A percentile compares a stretch with the other conserved stretches of the same genome.
Evolutionary conservation across 2,797 vertebrate genomes (phyloP).

Genomic region (Pteronotus mesoamericanus): DNA sequence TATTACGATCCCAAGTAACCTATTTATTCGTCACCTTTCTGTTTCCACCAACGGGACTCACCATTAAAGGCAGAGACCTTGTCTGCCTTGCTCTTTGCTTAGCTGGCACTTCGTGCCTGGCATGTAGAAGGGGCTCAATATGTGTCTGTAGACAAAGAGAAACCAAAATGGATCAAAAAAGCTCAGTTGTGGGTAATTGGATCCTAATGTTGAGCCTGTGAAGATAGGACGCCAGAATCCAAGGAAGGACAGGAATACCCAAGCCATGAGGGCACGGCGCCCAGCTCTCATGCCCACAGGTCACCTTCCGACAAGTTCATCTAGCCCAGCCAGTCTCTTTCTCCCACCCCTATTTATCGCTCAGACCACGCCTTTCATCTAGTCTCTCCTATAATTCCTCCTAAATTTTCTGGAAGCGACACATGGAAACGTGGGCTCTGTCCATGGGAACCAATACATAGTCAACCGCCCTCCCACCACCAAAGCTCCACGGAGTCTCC

Average conservation of each 20-base stretch:
- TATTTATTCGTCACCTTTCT: not conserved
- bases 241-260: not conserved
- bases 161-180: not conserved
- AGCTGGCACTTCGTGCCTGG: not conserved
- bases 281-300: not conserved
- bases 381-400: slow-evolving; percentile 6
- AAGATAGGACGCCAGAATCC: not conserved
- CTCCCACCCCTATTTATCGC: not conserved
- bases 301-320: not conserved
- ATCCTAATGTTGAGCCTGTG: not conserved
- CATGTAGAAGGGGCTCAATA: not conserved
- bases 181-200: not conserved
- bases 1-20: not conserved
- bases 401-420: slow-evolving; percentile 35
- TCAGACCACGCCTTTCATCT: slow-evolving; percentile 34
- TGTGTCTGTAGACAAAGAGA: not conserved
- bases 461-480: not conserved
- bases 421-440: slow-evolving; percentile 49
- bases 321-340: not conserved
- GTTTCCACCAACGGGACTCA: not conserved
- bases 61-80: not conserved
- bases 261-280: not conserved
- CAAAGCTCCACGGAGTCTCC: not conserved
- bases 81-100: not conserved
- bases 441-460: slow-evolving; percentile 35